Percentiles rank a stretch among this genome's conserved stretches.
phyloP scores from a whole-genome alignment of 2,888 invertebrate genomes.

The Melieria omissa region DNA sequence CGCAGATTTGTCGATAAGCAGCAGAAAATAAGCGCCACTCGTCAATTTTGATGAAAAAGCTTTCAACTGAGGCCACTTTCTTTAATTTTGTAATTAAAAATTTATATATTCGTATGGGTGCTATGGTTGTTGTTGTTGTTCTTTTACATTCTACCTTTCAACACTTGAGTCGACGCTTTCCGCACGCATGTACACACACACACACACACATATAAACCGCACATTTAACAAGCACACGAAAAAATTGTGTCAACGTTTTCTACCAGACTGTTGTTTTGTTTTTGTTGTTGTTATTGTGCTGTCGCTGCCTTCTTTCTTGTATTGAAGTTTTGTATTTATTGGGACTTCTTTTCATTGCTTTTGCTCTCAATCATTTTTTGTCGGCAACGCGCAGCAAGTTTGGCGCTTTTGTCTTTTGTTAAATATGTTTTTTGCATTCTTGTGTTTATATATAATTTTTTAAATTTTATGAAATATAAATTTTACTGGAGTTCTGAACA shows the following conservation, averaged over 20 bases:
- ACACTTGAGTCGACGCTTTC: too few species aligned
- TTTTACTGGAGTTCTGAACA: too few species aligned
- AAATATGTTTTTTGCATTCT: constrained; percentile 9
- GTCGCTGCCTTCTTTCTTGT: constrained; percentile 21
- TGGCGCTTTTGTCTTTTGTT: constrained; percentile 56
- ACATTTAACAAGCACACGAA: constrained; percentile 7
- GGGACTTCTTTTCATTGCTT: too few species aligned
- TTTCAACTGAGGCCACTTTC: background rate
- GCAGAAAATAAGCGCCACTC: too few species aligned
- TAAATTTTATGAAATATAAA: too few species aligned
- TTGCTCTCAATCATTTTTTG: too few species aligned
- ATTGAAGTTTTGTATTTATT: too few species aligned
- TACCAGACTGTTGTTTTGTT: constrained; percentile 4
- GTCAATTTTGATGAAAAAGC: too few species aligned
- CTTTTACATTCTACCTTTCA: too few species aligned
- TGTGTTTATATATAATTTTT: background rate
- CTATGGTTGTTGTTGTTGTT: background rate
- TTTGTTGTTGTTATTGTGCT: constrained; percentile 21
- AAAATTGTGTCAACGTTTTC: constrained; percentile 57
- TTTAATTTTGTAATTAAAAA: background rate
- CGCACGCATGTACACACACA: background rate
- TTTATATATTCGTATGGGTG: background rate
- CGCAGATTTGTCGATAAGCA: too few species aligned
- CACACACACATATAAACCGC: too few species aligned
- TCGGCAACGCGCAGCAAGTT: constrained; percentile 41